Percentiles rank a stretch among this genome's conserved stretches.
phyloP scores from a whole-genome alignment of 2,797 vertebrate species.

The Lepilemur septentrionalis region DNA sequence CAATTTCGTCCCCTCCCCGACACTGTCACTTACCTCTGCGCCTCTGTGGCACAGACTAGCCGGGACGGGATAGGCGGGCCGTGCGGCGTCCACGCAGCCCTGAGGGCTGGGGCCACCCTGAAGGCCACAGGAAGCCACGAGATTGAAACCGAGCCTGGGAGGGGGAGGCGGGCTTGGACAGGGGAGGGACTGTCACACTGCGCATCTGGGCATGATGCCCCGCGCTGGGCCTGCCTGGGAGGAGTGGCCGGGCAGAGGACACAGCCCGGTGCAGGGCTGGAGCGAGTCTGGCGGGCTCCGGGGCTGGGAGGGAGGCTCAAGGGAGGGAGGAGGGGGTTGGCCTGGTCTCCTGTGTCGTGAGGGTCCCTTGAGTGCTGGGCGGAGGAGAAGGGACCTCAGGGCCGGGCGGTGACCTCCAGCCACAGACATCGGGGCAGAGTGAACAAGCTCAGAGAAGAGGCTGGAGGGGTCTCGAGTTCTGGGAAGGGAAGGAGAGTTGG shows the following conservation, averaged over 20 bases:
- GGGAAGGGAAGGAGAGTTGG: not conserved
- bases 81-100: not conserved
- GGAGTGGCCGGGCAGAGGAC: too few relatives aligned
- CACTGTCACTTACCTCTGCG: not conserved
- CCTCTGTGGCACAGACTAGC: too few relatives aligned
- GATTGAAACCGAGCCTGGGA: not conserved
- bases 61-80: not conserved
- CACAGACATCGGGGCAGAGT: not conserved
- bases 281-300: too few relatives aligned
- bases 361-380: not conserved
- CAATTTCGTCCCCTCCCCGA: not conserved
- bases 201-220: accelerated
- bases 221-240: too few relatives aligned
- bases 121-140: not conserved
- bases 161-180: not conserved
- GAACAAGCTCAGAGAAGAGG: not conserved
- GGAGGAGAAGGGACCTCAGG: not conserved
- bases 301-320: not conserved
- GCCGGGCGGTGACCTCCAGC: accelerated
- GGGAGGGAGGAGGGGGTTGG: not conserved
- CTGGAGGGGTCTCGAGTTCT: not conserved
- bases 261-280: not conserved
- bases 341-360: not conserved
- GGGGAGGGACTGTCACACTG: not conserved
- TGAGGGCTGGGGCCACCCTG: not conserved